A percentile compares a stretch with the other conserved stretches of the same genome.
These are phyloP conservation scores for Drosophila koepferae DNA, from an alignment of 2,888 invertebrate species.

Conservation along the genomic window DNA sequence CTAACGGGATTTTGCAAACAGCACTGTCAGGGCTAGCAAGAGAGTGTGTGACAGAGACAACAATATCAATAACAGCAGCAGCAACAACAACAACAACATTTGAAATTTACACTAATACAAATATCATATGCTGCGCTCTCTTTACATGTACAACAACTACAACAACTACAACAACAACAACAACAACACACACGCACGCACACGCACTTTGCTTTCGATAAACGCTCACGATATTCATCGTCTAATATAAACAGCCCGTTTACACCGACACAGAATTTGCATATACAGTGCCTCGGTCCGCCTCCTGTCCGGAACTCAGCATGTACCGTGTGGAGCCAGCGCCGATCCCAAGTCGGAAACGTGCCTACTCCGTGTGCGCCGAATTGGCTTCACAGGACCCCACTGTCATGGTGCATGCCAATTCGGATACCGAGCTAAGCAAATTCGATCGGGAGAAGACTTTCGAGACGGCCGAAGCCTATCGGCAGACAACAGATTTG, in stretches of 20 bases:
- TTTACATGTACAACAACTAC: constrained; percentile 65
- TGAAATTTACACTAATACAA: constrained; percentile 40
- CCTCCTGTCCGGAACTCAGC: constrained; percentile 89
- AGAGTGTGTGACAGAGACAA: background rate
- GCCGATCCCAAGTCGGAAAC: constrained; percentile 85
- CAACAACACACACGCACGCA: constrained; percentile 14
- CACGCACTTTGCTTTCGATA: constrained; percentile 27
- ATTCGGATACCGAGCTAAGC: constrained; percentile 92
- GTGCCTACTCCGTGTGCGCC: constrained; percentile 89
- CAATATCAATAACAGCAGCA: background rate
- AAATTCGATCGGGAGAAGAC: constrained; percentile 92
- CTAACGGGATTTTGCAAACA: constrained; percentile 5
- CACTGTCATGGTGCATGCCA: constrained; percentile 86
- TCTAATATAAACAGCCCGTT: constrained; percentile 87
- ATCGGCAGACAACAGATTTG: constrained; percentile 91
- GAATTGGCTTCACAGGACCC: constrained; percentile 78
- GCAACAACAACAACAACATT: constrained; percentile 1
- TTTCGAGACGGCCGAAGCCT: constrained; percentile 87
- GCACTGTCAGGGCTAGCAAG: constrained; percentile 2
- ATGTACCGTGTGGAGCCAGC: constrained; percentile 87
- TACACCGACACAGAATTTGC: constrained; percentile 88
- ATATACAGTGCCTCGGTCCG: constrained; percentile 86
- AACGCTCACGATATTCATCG: constrained; percentile 23
- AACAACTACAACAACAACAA: constrained; percentile 16
- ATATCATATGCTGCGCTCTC: constrained; percentile 32